Evolutionary conservation across 30 jellyfish, hydroid and myxozoan species (phyloP).

Genomic region (Cassiopea andromeda): DNA sequence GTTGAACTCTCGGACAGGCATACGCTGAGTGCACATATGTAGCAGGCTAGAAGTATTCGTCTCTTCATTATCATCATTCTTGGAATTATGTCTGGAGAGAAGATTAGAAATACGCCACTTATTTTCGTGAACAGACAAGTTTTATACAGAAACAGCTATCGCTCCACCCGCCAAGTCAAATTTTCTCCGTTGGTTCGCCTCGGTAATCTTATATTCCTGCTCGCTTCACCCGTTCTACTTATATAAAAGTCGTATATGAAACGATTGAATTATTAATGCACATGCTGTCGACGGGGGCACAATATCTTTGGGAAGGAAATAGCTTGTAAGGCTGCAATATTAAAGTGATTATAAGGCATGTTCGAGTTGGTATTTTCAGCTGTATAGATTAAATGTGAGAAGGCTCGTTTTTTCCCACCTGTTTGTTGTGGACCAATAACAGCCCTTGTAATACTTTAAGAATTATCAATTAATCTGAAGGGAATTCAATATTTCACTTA

Average conservation of each 20-base stretch:
- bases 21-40: background rate
- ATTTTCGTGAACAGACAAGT: background rate
- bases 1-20: background rate
- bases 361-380: too few relatives aligned
- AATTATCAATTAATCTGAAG: too few relatives aligned
- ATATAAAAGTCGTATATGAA: background rate
- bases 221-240: background rate
- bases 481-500: too few relatives aligned
- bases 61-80: background rate
- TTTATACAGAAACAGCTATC: background rate
- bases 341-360: too few relatives aligned
- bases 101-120: background rate
- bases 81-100: background rate
- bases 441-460: too few relatives aligned
- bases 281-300: constrained; percentile 6
- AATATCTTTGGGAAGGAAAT: background rate
- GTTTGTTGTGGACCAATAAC: too few relatives aligned
- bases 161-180: too few relatives aligned
- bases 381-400: too few relatives aligned
- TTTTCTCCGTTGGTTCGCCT: background rate
- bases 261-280: background rate
- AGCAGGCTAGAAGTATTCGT: background rate
- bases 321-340: background rate
- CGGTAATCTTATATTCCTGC: background rate
- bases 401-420: too few relatives aligned